Evolutionary conservation across 2,888 invertebrate genomes (phyloP).

Genomic region (Drosophila conformis): DNA sequence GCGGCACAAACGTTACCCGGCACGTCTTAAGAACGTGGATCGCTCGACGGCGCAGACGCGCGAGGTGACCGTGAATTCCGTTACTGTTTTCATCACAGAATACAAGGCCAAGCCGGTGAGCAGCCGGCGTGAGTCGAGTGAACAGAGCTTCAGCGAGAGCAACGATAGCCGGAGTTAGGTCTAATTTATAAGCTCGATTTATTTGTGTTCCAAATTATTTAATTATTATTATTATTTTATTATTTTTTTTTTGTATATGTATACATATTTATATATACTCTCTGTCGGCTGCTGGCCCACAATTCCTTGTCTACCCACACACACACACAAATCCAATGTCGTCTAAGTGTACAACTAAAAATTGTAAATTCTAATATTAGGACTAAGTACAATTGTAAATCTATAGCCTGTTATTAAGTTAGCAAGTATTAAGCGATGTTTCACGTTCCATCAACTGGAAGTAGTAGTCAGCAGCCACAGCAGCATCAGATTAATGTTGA

Average conservation of each 20-base stretch:
- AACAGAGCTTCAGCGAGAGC: slow-evolving; percentile 85
- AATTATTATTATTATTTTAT: slow-evolving; percentile 1
- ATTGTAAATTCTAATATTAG: slow-evolving; percentile 80
- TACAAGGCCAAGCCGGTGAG: slow-evolving; percentile 91
- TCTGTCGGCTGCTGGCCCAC: slow-evolving; percentile 23
- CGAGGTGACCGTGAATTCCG: slow-evolving; percentile 98
- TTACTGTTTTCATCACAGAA: slow-evolving; percentile 98
- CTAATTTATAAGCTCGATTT: slow-evolving; percentile 21
- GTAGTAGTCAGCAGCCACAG: slow-evolving; percentile 22
- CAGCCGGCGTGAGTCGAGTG: slow-evolving; percentile 84
- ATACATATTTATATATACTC: slow-evolving; percentile 16
- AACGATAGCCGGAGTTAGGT: slow-evolving; percentile 85
- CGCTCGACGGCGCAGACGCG: slow-evolving; percentile 96
- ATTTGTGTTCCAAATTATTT: slow-evolving; percentile 40
- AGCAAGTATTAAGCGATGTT: slow-evolving; percentile 74
- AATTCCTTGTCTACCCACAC: slow-evolving; percentile 15
- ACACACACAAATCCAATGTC: slow-evolving; percentile 45
- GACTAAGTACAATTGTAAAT: slow-evolving; percentile 72
- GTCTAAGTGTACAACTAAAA: slow-evolving; percentile 62
- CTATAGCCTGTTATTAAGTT: slow-evolving; percentile 68
- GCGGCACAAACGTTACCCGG: slow-evolving; percentile 89
- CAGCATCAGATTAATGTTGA: slow-evolving; percentile 23
- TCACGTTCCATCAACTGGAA: slow-evolving; percentile 26
- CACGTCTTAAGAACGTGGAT: slow-evolving; percentile 96
- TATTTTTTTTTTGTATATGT: slow-evolving; percentile 3